Conservation (phyloP, 2,888 invertebrate species). For the Esperia sulphurella region DNA sequence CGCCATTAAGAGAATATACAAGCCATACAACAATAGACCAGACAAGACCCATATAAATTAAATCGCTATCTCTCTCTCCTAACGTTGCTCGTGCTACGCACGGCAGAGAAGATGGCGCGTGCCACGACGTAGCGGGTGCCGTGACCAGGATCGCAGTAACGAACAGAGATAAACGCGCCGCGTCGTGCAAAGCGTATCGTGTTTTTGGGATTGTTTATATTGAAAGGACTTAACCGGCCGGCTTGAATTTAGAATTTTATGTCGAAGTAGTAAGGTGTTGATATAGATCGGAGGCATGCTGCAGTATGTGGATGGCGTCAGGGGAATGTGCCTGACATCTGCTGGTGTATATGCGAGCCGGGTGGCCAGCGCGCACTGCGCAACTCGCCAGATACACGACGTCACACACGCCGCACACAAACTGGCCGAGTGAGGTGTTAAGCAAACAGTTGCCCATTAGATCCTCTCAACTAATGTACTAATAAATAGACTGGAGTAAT, state of each 20-base stretch:
- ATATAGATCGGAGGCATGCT: slow-evolving; percentile 15
- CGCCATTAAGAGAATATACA: no score
- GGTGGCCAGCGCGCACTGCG: slow-evolving; percentile 75
- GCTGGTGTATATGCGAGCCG: slow-evolving; percentile 51
- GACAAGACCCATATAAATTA: background rate
- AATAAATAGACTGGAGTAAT: background rate
- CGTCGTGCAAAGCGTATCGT: slow-evolving; percentile 13
- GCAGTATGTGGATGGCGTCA: slow-evolving; percentile 25
- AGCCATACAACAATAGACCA: background rate
- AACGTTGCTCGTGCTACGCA: slow-evolving; percentile 4
- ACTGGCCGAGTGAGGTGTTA: slow-evolving; percentile 20
- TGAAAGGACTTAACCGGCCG: slow-evolving; percentile 7
- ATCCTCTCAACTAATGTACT: slow-evolving; percentile 12
- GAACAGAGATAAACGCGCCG: slow-evolving; percentile 12
- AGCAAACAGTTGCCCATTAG: slow-evolving; percentile 29
- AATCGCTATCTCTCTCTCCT: slow-evolving; percentile 2
- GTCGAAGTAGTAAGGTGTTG: slow-evolving; percentile 16
- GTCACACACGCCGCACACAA: slow-evolving; percentile 49
- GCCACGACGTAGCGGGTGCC: slow-evolving; percentile 68
- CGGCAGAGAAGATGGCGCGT: slow-evolving; percentile 63
- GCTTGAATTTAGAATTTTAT: slow-evolving; percentile 5
- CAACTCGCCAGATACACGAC: slow-evolving; percentile 74
- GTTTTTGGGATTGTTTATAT: background rate
- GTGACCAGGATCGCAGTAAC: slow-evolving; percentile 52
- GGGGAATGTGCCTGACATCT: slow-evolving; percentile 46